Evolutionary conservation across 2,113 vertebrate species (phyloP).

Genomic region (Diphyllodes magnificus): DNA sequence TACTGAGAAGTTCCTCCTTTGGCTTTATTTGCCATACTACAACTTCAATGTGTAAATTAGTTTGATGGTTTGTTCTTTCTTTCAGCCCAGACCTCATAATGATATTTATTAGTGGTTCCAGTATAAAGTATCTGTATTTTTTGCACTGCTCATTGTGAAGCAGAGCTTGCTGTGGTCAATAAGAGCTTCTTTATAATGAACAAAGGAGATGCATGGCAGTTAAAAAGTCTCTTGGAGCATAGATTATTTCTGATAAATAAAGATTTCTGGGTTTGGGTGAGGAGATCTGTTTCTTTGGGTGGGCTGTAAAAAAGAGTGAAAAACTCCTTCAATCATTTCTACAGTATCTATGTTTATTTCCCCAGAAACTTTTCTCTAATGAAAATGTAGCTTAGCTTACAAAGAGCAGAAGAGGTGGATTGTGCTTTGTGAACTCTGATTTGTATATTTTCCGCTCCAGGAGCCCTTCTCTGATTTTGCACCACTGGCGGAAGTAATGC

Average conservation of each 20-base stretch:
- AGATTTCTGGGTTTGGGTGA: background rate
- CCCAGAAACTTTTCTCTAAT: background rate
- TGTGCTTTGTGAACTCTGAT: background rate
- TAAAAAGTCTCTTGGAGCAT: background rate
- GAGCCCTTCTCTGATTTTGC: background rate
- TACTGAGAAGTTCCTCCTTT: background rate
- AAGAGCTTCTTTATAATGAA: background rate
- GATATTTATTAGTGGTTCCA: background rate
- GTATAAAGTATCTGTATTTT: background rate
- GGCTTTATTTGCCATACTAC: background rate
- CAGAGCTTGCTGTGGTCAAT: background rate
- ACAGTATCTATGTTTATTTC: background rate
- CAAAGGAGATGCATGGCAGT: background rate
- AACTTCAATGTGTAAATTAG: background rate
- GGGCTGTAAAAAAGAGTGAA: background rate
- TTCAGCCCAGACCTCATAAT: background rate
- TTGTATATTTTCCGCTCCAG: background rate
- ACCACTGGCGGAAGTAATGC: background rate
- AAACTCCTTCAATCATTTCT: background rate
- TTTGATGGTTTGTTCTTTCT: background rate
- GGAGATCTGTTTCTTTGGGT: background rate
- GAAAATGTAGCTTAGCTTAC: background rate
- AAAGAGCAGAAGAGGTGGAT: background rate
- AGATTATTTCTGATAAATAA: background rate
- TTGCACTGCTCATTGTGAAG: background rate